Percentiles rank a stretch among this genome's conserved stretches.
Evolutionary conservation across 1,140 invertebrate genomes (phyloP).

Genomic region (Aethina tumida): DNA sequence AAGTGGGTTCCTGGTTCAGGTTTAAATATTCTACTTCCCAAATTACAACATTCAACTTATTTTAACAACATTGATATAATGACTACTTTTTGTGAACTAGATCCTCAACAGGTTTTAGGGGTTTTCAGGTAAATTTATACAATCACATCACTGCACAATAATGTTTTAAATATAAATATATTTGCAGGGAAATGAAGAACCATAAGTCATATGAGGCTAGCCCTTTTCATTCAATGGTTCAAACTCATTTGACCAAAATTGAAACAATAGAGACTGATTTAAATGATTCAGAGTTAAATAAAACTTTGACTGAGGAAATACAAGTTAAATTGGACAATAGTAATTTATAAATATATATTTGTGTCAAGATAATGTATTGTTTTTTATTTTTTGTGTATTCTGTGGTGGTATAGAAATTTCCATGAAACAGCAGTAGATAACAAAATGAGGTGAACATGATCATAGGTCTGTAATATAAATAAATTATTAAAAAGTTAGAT

Average conservation of each 20-base stretch:
- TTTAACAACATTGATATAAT: slow-evolving; percentile 28
- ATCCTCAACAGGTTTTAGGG: slow-evolving; percentile 21
- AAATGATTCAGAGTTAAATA: slow-evolving; percentile 9
- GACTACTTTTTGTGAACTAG: slow-evolving; percentile 28
- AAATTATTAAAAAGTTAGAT: no score
- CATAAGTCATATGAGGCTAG: slow-evolving; percentile 22
- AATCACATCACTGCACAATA: not conserved
- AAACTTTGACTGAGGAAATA: slow-evolving; percentile 14
- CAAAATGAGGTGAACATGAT: no score
- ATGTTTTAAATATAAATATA: not conserved
- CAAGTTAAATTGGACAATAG: no score
- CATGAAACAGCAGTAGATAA: no score
- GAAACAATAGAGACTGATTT: slow-evolving; percentile 26
- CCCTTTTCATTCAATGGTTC: slow-evolving; percentile 26
- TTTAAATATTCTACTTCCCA: slow-evolving; percentile 21
- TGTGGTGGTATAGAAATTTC: no score
- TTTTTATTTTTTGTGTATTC: no score
- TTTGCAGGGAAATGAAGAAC: slow-evolving; percentile 25
- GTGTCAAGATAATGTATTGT: no score
- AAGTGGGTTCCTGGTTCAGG: slow-evolving; percentile 29
- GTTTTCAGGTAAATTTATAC: slow-evolving; percentile 25
- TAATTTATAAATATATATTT: no score
- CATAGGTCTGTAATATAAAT: no score
- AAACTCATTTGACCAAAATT: slow-evolving; percentile 25
- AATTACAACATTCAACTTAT: slow-evolving; percentile 21